Evolutionary conservation across 2,113 vertebrate genomes (phyloP), one percentile per base, ranked within the genome.

Genomic region (Calypte anna): DNA sequence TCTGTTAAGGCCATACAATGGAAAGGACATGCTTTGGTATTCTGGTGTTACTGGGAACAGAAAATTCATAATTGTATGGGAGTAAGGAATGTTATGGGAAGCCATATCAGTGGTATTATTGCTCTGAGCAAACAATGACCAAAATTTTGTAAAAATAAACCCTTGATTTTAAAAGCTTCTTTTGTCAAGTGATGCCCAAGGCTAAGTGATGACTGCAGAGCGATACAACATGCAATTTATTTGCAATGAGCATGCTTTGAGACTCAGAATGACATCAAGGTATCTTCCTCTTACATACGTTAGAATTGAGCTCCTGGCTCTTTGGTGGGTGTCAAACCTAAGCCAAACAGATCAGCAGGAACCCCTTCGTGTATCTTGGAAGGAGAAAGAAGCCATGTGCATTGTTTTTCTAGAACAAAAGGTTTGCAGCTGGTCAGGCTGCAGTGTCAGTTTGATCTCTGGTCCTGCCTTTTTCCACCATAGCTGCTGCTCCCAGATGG

Each of bases 401-500:
- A 16, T 53, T 80, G 15, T 44, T 85, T 70, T 85, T 55, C 19
- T 80, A 22, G 33, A 77, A 51, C 15, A 53, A 30, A 21, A 86
- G 36, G 23, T 54, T 81, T 70, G 85, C 79, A 93, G 76, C 88
- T 81, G 73, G 69, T 57, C 30, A 59, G 48, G 44, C 79, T 51
- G 48, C 67, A 25, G 25, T 68, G 75, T 83, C 4, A 0, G 30
- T 66, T 82, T 94, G 79, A 50, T 94, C 85, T 83, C 43, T 2
- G 12, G 31, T 91, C 90, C 63, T 61, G 73, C 36, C 79, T 50
- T 81, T 82, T 94, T 81, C 68, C 36, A 78, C 61, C 59, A 22
- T 21, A 64, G n/a, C 64, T 81, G 31, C 23, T 78, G 36, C 50
- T 93, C 54, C 70, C 93, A 96, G 94, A 70, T 93, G 91, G 82